Evolutionary conservation across 2,797 vertebrate genomes (phyloP).

Genomic region (Poeciliopsis gracilis): DNA sequence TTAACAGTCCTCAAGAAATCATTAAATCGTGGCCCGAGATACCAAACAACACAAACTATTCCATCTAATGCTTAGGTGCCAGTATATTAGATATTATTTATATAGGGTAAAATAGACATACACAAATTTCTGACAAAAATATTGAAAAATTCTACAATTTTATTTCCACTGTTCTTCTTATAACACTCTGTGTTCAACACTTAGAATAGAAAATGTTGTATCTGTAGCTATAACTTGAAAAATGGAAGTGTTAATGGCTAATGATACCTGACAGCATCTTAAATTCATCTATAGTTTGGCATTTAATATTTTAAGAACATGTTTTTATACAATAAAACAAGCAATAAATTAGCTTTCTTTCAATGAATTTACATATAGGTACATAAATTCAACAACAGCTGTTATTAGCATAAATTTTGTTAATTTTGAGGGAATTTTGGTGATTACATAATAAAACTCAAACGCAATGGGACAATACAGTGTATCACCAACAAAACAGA

Average conservation of each 20-base stretch:
- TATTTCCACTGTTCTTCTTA: background rate
- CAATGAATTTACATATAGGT: constrained; percentile 2
- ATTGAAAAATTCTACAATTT: background rate
- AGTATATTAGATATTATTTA: constrained; percentile 6
- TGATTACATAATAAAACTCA: constrained; percentile 2
- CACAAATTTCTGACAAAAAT: constrained; percentile 11
- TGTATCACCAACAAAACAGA: background rate
- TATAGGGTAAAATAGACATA: constrained; percentile 20
- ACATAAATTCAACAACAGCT: constrained; percentile 10
- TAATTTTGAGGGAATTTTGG: constrained; percentile 14
- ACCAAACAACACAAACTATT: constrained; percentile 14
- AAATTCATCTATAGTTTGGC: constrained; percentile 4
- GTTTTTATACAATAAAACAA: constrained; percentile 12
- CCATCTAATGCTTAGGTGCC: background rate
- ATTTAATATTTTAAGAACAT: background rate
- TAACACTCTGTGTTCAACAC: constrained; percentile 8
- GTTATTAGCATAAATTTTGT: constrained; percentile 9
- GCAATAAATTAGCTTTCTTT: constrained; percentile 11
- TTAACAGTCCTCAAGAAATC: constrained; percentile 19
- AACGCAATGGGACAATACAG: constrained; percentile 4
- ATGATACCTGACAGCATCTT: constrained; percentile 9
- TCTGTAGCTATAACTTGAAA: background rate
- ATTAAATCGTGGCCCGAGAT: constrained; percentile 12
- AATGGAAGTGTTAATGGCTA: constrained; percentile 5
- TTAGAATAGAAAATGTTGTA: constrained; percentile 11